Evolutionary conservation across 2,797 vertebrate species (phyloP), one percentile per base, ranked within the genome.

Genomic region (Lepilemur ruficaudatus): DNA sequence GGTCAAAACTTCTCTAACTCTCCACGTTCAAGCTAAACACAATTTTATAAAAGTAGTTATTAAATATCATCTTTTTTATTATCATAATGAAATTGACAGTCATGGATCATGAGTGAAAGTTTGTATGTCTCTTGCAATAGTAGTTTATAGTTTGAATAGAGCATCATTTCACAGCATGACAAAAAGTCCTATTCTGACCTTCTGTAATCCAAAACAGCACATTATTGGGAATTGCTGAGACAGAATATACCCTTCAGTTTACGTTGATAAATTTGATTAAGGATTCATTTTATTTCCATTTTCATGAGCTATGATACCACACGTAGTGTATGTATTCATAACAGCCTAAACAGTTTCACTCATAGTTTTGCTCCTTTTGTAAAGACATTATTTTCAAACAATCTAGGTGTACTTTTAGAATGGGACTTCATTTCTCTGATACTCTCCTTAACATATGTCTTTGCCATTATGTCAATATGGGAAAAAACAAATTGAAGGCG

Each of bases 281-380:
- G 14, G 32, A 80, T 96, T 91, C 59, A 94, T 89, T 92, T 95
- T 92, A 78, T 72, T 89, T 94, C 72, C 46, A 7, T 88, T 95
- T 96, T 72, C 59, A 82, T 79, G 52, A 88, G 50, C 61, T 90
- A 57, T 83, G 63, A 78, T 57, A 65, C 6, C 72, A 61, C 18
- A 48, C 48, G 46, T 87, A 69, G 38, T 86, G 17, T 89, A 84
- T 83, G 15, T 65, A 52, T 52, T 92, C n/a, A 41, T 28, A 80
- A 70, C 4, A 81, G 35, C 32, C 43, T 73, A 59, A 88, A 65
- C 12, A 84, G 0, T 78, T 92, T 84, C 14, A 7, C 15, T 69
- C 18, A 67, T 7, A 55, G 63, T 55, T 92, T 75, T 94, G 20
- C 4, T 72, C 23, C 3, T 94, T 94, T 89, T 55, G 86, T 78